phyloP scores from a whole-genome alignment of 2,113 vertebrate species.

The Athene cunicularia region DNA sequence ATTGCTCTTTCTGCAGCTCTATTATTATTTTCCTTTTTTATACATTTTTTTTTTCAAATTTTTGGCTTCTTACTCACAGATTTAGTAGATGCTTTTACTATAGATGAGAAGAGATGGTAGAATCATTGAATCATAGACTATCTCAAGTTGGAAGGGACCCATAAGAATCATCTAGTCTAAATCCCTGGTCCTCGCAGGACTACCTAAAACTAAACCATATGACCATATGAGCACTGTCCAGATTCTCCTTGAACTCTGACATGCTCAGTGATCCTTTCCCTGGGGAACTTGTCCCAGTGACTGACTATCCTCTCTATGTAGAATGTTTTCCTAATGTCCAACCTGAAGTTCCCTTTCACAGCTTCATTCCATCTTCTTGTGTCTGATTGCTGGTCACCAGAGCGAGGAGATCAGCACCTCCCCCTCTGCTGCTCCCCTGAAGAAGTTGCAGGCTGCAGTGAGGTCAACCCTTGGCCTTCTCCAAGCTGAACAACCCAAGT shows the following conservation, averaged over 20 bases:
- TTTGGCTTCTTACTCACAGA: background rate
- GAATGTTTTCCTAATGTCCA: background rate
- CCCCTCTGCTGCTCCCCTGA: rapidly evolving
- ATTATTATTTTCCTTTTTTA: background rate
- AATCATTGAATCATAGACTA: background rate
- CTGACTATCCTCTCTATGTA: rapidly evolving
- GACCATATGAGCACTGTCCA: too few relatives aligned
- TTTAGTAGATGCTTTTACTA: background rate
- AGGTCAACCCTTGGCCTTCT: background rate
- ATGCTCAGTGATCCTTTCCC: background rate
- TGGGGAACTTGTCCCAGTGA: background rate
- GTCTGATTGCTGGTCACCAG: background rate
- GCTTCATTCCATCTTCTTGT: background rate
- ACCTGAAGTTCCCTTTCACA: rapidly evolving
- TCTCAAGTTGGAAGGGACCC: background rate
- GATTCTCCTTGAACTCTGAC: background rate
- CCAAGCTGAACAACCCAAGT: background rate
- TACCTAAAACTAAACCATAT: background rate
- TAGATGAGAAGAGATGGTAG: background rate
- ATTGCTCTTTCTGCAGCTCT: background rate
- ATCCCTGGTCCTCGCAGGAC: background rate
- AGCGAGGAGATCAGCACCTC: background rate
- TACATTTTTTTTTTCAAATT: background rate
- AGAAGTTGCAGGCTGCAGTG: background rate
- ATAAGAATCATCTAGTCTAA: background rate